Conservation (phyloP, 2,797 vertebrate species). For the Darevskia nairensis region DNA sequence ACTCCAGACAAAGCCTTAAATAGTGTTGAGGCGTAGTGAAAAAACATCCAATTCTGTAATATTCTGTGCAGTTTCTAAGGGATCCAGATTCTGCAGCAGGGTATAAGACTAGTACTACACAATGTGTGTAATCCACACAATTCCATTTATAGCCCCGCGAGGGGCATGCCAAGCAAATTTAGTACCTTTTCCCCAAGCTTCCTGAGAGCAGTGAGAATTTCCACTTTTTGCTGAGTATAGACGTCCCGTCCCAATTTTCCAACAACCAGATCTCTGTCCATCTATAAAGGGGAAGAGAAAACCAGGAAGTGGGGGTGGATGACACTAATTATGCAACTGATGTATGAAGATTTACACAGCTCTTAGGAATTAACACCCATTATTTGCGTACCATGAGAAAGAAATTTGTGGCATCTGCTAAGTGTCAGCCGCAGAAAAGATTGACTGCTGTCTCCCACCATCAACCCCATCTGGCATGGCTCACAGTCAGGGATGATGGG, state of each 20-base stretch:
- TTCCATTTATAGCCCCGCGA: not conserved
- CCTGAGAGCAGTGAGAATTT: conserved; percentile 94
- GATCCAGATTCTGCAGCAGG: not conserved
- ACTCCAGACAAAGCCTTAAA: not conserved
- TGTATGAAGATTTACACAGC: not conserved
- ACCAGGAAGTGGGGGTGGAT: not conserved
- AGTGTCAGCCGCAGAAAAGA: not conserved
- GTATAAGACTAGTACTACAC: too few relatives aligned
- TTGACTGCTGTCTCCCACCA: too few relatives aligned
- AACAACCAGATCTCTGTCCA: conserved; percentile 96
- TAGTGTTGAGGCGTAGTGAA: not conserved
- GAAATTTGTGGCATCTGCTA: not conserved
- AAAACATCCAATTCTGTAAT: not conserved
- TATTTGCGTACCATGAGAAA: not conserved
- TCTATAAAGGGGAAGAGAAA: conserved; percentile 75
- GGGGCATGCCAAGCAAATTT: not conserved
- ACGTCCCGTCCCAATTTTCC: conserved; percentile 88
- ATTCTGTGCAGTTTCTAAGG: not conserved
- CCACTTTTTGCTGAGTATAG: conserved; percentile 94
- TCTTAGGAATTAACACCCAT: not conserved
- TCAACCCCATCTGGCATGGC: too few relatives aligned
- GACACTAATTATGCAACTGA: not conserved
- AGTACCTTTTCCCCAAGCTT: conserved; percentile 96
- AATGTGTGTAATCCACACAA: too few relatives aligned
- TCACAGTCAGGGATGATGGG: too few relatives aligned